These are phyloP conservation scores for Brachionus rotundiformis DNA, from an alignment of 1,140 invertebrate genomes.

Conservation along the genomic window DNA sequence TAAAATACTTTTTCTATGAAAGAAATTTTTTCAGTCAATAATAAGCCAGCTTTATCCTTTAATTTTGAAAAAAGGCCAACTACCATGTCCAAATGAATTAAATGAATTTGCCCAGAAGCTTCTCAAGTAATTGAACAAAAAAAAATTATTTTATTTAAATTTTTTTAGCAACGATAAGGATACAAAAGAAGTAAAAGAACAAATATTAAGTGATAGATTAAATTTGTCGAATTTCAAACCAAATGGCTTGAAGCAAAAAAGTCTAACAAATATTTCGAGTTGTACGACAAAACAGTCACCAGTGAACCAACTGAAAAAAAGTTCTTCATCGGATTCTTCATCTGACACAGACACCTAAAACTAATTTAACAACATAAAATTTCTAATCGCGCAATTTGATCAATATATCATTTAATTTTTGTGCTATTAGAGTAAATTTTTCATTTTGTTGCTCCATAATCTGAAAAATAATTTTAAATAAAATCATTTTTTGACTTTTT, in stretches of 20 bases:
- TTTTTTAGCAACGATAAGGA: not conserved
- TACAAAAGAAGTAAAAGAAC: not conserved
- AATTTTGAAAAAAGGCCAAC: slow-evolving; percentile 28
- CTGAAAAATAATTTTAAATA: slow-evolving; percentile 1
- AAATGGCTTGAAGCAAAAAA: slow-evolving; percentile 7
- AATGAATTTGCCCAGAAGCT: not conserved
- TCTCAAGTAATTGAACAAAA: not conserved
- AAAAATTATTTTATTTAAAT: not conserved
- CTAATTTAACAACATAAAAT: not conserved
- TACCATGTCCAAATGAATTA: slow-evolving; percentile 15
- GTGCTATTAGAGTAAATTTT: not conserved
- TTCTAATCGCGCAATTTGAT: not conserved
- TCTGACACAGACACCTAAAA: slow-evolving; percentile 27
- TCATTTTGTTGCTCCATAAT: slow-evolving; percentile 10
- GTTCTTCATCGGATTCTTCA: not conserved
- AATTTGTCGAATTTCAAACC: not conserved
- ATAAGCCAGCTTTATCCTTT: too few relatives aligned
- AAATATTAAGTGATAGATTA: not conserved
- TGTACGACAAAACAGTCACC: not conserved
- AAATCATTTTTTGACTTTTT: not conserved
- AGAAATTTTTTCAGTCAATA: too few relatives aligned
- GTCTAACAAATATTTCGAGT: not conserved
- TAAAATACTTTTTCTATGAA: too few relatives aligned
- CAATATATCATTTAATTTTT: not conserved
- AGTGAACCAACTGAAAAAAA: not conserved